Conservation (phyloP, 2,888 invertebrate genomes). For the Linnaemya vulpina region DNA sequence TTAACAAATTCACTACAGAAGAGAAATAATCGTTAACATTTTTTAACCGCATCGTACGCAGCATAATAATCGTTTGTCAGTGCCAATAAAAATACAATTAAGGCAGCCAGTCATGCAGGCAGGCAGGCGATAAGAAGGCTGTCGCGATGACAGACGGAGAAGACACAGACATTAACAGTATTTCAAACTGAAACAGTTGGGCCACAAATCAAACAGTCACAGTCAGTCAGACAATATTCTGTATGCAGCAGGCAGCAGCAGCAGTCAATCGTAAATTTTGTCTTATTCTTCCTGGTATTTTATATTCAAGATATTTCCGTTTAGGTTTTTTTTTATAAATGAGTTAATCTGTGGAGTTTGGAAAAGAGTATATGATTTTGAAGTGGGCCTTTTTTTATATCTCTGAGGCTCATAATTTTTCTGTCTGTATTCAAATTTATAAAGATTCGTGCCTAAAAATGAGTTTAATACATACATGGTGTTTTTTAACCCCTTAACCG, state of each 20-base stretch:
- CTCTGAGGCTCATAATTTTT: too few relatives aligned
- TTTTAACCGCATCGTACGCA: constrained; percentile 54
- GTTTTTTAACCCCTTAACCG: too few relatives aligned
- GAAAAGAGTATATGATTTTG: too few relatives aligned
- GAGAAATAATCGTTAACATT: constrained; percentile 20
- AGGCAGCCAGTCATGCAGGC: not conserved
- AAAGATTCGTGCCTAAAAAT: too few relatives aligned
- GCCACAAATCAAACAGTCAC: not conserved
- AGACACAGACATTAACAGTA: not conserved
- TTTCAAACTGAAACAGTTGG: constrained; percentile 2
- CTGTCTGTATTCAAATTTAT: too few relatives aligned
- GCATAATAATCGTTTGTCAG: constrained; percentile 62
- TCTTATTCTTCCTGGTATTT: too few relatives aligned
- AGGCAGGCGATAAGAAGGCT: not conserved
- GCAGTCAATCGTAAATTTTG: not conserved
- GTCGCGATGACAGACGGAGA: not conserved
- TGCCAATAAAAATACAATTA: constrained; percentile 30
- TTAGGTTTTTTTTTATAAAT: too few relatives aligned
- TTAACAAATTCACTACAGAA: constrained; percentile 17
- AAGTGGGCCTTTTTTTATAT: too few relatives aligned
- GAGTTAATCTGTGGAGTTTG: too few relatives aligned
- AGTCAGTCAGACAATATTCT: constrained; percentile 44
- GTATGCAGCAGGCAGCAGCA: constrained; percentile 1
- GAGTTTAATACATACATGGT: too few relatives aligned
- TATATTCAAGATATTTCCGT: too few relatives aligned